Base-by-base conservation (phyloP, 2,888 invertebrate genomes). In the Copidosoma aretas region DNA sequence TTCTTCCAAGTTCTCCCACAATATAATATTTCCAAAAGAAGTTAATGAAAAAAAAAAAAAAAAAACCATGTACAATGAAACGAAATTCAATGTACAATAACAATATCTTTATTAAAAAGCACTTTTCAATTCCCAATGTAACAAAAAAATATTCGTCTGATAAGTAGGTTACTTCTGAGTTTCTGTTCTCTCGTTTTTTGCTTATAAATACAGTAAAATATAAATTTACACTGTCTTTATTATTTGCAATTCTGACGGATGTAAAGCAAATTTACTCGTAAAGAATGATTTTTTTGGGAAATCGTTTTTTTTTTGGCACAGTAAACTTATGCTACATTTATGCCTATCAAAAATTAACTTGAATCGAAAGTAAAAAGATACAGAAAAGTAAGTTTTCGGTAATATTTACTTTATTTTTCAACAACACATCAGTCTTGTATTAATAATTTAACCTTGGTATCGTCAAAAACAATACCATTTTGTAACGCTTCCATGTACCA, bases 91-190 rank as follows among this genome's bases (percentile, higher is more conserved):
- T 19, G 19, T 15, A 12, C 19, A 54, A n/a, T n/a, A n/a, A n/a
- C 14, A 64, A 68, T n/a, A n/a, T n/a, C n/a, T 71, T 57, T 66
- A 68, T 68, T 60, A 65, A 71, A 71, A 71, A 71, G 64, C 49
- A 60, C 24, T 64, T 22, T 67, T 64, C 64, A 60, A 59, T 72
- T 64, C 67, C 70, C 61, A 67, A 63, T 72, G 70, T 59, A 72
- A 70, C 60, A 72, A 70, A 70, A 62, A 70, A 67, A 72, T 68
- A n/a, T n/a, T n/a, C n/a, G n/a, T n/a, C n/a, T n/a, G n/a, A n/a
- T 64, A 67, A 67, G 60, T 21, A 22, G 25, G 24, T 41, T 51
- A 60, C 61, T 22, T 53, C 58, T 52, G 60, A 49, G 60, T 64
- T 60, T 60, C 61, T 65, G 46, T 24, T 39, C n/a, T 15, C 10